Percentiles rank a stretch among this genome's conserved stretches.
Evolutionary conservation across 1,140 invertebrate genomes (phyloP).

Genomic region (Orussus abietinus): DNA sequence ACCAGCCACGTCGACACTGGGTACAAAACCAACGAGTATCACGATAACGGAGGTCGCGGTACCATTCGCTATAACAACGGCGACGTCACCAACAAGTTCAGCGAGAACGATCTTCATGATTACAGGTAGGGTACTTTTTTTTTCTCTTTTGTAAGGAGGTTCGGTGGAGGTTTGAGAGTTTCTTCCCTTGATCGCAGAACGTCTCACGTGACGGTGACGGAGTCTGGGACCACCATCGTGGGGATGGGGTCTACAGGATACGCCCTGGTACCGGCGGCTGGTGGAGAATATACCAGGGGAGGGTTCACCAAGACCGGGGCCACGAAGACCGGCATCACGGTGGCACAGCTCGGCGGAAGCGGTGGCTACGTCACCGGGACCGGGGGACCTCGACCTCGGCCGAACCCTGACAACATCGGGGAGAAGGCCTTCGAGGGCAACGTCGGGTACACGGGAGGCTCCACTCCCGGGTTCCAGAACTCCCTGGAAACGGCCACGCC

Average conservation of each 20-base stretch:
- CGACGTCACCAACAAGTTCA: constrained; percentile 31
- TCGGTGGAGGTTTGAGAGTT: no score
- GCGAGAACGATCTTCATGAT: constrained; percentile 27
- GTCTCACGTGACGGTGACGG: no score
- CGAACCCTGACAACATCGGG: constrained; percentile 37
- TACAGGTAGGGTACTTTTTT: no score
- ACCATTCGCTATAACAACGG: constrained; percentile 36
- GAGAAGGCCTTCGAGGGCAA: constrained; percentile 40
- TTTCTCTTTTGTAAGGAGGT: no score
- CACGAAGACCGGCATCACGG: constrained; percentile 46
- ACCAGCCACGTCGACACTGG: no score
- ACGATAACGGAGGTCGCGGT: constrained; percentile 35
- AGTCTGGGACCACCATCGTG: no score
- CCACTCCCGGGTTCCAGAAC: background rate
- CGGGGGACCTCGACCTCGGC: constrained; percentile 20
- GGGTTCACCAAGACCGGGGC: constrained; percentile 46
- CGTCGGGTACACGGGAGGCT: constrained; percentile 23
- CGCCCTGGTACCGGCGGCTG: no score
- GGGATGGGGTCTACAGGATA: no score
- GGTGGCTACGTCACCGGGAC: constrained; percentile 39
- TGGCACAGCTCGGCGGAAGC: constrained; percentile 42
- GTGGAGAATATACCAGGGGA: constrained; percentile 22
- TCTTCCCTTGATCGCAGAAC: no score
- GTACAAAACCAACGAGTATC: constrained; percentile 36
- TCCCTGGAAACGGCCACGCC: background rate